Evolutionary conservation across 2,888 invertebrate genomes (phyloP), one percentile per base, ranked within the genome.

Genomic region (Amblyteles armatorius): DNA sequence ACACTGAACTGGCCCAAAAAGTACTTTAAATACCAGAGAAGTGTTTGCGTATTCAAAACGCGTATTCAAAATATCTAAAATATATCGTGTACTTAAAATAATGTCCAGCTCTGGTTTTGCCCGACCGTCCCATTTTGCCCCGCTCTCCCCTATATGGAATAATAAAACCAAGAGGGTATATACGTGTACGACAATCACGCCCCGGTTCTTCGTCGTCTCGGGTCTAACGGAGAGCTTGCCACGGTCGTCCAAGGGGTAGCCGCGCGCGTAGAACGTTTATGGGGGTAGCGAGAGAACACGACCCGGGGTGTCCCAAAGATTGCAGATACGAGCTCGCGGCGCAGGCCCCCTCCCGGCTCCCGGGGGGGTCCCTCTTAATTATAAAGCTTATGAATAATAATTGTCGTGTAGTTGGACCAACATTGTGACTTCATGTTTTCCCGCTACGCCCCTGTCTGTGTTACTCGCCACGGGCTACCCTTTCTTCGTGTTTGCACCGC

Each of bases 401-500:
- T 94, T 93, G 93, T 93, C 93, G 94, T 93, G 93, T 93, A 94
- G 94, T 94, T 93, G 93, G 90, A 93, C 92, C 91, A 92, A 93
- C 93, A 93, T 94, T 94, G 93, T 93, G 91, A 91, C 90, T 88
- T 90, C 91, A 93, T 94, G 93, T 93, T 93, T 94, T 93, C 91
- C 91, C 92, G 92, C 89, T 89, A 93, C 93, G 93, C 93, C 94
- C 91, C 90, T 90, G 91, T 90, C 90, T 90, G 86, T 93, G 92
- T 93, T 89, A 85, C 79, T 89, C 88, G 86, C 92, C 88, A 85
- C 91, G 91, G 93, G 90, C 89, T 91, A 86, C 90, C 91, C 88
- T 92, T 92, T 90, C 90, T 90, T 88, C 88, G 85, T 91, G 90
- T 92, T 91, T 91, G 88, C 87, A 84, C 86, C 89, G 85, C 89